These are phyloP conservation scores for Clanis bilineata DNA, from an alignment of 2,888 invertebrate genomes.

Conservation along the genomic window DNA sequence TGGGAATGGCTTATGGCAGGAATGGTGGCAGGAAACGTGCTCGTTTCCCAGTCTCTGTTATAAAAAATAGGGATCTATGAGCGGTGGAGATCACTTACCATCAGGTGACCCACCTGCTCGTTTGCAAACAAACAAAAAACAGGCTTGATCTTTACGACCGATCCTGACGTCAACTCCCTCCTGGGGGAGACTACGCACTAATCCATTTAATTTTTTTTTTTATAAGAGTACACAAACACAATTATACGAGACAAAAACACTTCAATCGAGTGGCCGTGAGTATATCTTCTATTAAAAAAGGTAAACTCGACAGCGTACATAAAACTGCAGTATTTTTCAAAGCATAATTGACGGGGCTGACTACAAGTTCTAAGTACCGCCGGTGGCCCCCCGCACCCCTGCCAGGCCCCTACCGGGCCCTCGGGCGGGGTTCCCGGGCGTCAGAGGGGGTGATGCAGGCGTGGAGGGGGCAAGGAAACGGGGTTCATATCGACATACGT, in stretches of 20 bases:
- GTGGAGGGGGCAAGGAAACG: slow-evolving; percentile 25
- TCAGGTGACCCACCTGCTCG: no score
- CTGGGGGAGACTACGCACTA: background rate
- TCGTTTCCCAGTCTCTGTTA: no score
- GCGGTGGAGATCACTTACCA: no score
- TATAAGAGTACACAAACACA: background rate
- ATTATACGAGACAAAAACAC: slow-evolving; percentile 1
- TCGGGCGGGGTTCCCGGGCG: background rate
- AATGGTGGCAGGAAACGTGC: no score
- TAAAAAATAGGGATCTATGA: no score
- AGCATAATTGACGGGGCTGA: slow-evolving; percentile 19
- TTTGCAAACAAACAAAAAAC: no score
- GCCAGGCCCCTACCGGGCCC: slow-evolving; percentile 10
- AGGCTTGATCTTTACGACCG: no score
- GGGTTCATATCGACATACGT: slow-evolving; percentile 57
- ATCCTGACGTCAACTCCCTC: no score
- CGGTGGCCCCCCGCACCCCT: slow-evolving; percentile 19
- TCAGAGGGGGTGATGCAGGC: slow-evolving; percentile 19
- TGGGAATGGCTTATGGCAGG: no score
- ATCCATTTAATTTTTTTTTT: no score
- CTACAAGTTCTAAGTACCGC: slow-evolving; percentile 19
- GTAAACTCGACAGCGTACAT: slow-evolving; percentile 8
- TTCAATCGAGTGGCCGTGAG: slow-evolving; percentile 1
- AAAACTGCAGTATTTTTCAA: slow-evolving; percentile 10
- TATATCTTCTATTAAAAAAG: slow-evolving; percentile 10